Evolutionary conservation across 2,113 vertebrate genomes (phyloP).

Genomic region (Rissa tridactyla): DNA sequence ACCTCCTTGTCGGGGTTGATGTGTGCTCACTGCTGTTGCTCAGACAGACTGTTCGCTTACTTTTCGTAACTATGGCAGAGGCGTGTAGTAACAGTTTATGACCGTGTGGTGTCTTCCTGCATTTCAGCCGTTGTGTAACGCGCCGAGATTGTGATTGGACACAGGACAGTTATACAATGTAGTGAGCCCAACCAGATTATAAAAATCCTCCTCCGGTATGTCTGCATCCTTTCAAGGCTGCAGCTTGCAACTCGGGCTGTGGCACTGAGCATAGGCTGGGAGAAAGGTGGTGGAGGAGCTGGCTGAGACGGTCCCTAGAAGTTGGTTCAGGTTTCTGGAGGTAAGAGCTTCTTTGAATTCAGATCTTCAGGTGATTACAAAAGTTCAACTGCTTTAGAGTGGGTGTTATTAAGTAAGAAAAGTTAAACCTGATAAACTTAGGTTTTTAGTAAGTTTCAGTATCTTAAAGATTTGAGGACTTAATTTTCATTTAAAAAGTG

Average conservation of each 20-base stretch:
- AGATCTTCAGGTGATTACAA: not conserved
- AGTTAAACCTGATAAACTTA: not conserved
- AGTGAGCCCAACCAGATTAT: constrained; percentile 19
- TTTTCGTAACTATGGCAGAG: not conserved
- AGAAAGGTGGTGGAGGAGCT: not conserved
- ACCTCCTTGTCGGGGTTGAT: not conserved
- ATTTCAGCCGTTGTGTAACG: constrained; percentile 42
- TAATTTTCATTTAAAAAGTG: not conserved
- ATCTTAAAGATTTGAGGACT: not conserved
- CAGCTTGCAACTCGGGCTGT: not conserved
- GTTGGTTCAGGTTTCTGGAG: not conserved
- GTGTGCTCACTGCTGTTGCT: not conserved
- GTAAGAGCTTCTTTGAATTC: constrained; percentile 36
- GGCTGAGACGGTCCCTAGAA: not conserved
- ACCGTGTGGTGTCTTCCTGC: constrained; percentile 43
- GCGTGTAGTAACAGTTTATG: constrained; percentile 28
- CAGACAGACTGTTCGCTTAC: not conserved
- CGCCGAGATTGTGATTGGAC: constrained; percentile 13
- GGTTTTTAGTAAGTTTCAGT: not conserved
- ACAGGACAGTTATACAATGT: constrained; percentile 64
- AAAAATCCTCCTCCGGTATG: constrained; percentile 46
- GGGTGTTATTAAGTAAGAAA: not conserved
- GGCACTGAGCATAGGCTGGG: not conserved
- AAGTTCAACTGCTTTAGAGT: not conserved
- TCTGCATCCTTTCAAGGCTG: not conserved